Base-by-base conservation (phyloP, 2,888 invertebrate species). In the Gisinianus flammeolus region DNA sequence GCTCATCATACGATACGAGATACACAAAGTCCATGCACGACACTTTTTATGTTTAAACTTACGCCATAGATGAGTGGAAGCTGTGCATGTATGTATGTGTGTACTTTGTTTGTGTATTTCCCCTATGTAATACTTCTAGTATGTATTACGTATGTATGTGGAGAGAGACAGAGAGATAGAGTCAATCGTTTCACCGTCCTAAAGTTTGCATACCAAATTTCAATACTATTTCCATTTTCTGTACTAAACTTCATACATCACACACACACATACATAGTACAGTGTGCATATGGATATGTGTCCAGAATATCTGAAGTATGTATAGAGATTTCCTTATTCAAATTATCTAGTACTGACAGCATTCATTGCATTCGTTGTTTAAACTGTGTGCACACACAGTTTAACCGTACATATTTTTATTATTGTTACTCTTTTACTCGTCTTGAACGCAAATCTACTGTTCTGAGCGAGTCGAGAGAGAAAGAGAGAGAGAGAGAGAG, bases 1-100 rank as follows among this genome's bases (percentile, higher is more conserved):
- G 70, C 70, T 70, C 70, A 54, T 70, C 70, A 44, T 16, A 62
- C 62, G 56, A 62, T 28, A 62, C 26, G 62, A 28, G 54, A 3
- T n/a, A 54, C 54, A 54, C 54, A n/a, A 54, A n/a, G n/a, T n/a
- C n/a, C n/a, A n/a, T n/a, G n/a, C 54, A 54, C 54, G 54, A n/a
- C 54, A n/a, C n/a, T 54, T 12, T 3, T 54, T 54, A 54, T n/a
- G 16, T 19, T n/a, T n/a, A n/a, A 3, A 5, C 19, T 54, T 16
- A 8, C 54, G 16, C 54, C n/a, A 4, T 54, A 16, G 54, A n/a
- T 54, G 19, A n/a, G n/a, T n/a, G 16, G 4, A n/a, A n/a, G 19
- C 44, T n/a, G 8, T 54, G 54, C 19, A 16, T 54, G 5, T 54
- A 54, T n/a, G n/a, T 54, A n/a, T 54, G 19, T n/a, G 19, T 44